These are phyloP conservation scores for Babylonia areolata DNA, from an alignment of 1,140 invertebrate species.

Conservation along the genomic window DNA sequence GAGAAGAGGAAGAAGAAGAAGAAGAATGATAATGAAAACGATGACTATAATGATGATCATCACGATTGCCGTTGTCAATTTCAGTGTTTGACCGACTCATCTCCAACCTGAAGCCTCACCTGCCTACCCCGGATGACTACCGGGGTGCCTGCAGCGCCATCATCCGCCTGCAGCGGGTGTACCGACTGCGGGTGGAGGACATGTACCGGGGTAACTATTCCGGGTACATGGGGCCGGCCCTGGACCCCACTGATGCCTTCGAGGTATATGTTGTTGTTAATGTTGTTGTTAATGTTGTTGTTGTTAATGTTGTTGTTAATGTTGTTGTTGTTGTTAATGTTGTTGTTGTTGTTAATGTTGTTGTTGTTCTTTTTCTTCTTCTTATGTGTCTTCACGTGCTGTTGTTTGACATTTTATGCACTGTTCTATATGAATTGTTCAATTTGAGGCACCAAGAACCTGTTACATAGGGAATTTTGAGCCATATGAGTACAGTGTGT, in stretches of 20 bases:
- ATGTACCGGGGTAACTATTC: conserved; percentile 35
- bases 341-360: no score
- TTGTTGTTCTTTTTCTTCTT: no score
- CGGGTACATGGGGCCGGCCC: conserved; percentile 21
- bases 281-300: background rate
- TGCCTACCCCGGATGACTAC: background rate
- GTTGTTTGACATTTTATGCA: no score
- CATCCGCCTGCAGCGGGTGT: conserved; percentile 26
- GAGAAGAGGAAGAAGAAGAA: no score
- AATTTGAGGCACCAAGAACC: no score
- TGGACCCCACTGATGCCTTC: conserved; percentile 10
- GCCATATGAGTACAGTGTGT: no score
- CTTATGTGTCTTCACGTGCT: no score
- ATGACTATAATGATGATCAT: no score
- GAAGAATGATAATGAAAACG: no score
- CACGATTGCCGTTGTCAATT: background rate
- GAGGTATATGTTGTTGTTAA: background rate
- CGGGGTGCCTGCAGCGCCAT: conserved; percentile 20
- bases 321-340: background rate
- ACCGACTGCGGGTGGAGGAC: conserved; percentile 26
- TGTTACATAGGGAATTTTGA: no score
- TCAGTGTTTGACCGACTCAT: conserved; percentile 20
- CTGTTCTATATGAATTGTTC: no score
- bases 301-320: background rate
- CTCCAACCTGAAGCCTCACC: background rate